Percentiles rank a stretch among this genome's conserved stretches.
Conservation (phyloP, 2,888 invertebrate species). For the Tachina lurida region DNA sequence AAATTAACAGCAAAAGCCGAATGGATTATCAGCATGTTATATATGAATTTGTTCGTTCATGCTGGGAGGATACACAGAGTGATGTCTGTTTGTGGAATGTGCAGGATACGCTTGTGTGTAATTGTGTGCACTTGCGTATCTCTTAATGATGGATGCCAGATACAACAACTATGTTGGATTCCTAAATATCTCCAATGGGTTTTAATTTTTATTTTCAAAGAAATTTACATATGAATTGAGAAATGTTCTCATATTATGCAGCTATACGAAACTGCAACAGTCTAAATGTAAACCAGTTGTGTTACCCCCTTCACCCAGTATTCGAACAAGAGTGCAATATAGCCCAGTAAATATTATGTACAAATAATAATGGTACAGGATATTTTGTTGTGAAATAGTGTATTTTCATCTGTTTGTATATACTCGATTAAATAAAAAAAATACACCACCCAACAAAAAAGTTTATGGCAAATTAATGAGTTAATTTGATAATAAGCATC, state of each 20-base stretch:
- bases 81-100: constrained; percentile 12
- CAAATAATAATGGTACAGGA: constrained; percentile 18
- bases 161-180: constrained; percentile 33
- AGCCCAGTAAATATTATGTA: constrained; percentile 11
- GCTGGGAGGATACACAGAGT: constrained; percentile 22
- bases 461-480: no score
- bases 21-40: constrained; percentile 54
- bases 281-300: neutral
- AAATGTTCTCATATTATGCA: constrained; percentile 46
- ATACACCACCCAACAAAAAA: neutral
- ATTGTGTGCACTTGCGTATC: constrained; percentile 11
- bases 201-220: constrained; percentile 38
- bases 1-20: constrained; percentile 56
- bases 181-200: constrained; percentile 36
- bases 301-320: neutral
- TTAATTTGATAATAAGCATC: no score
- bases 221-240: constrained; percentile 65
- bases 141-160: constrained; percentile 42
- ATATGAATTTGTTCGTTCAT: constrained; percentile 8
- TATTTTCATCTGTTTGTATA: neutral
- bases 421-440: neutral
- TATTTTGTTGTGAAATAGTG: neutral
- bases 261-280: neutral
- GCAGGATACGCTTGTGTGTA: neutral
- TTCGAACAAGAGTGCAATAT: neutral